These are phyloP conservation scores for Calcarius lapponicus DNA, from an alignment of 2,797 vertebrate species.

Conservation along the genomic window DNA sequence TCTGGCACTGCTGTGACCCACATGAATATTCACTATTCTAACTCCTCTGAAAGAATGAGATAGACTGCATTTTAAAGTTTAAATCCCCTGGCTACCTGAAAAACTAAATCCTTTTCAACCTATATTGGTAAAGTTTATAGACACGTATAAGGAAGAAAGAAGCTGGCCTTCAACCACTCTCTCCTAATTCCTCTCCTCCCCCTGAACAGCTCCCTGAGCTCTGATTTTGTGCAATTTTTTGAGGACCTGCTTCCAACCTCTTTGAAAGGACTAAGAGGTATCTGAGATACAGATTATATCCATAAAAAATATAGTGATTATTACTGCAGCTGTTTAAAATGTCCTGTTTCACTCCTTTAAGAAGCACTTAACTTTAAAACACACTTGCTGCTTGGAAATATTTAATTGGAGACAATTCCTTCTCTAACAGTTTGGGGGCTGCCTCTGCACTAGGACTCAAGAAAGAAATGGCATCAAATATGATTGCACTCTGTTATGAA, in stretches of 20 bases:
- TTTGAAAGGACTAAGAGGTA: neutral
- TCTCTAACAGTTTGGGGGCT: neutral
- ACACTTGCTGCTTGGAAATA: slow-evolving; percentile 7
- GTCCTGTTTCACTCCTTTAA: neutral
- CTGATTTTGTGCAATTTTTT: neutral
- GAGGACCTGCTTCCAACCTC: neutral
- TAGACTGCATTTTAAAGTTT: neutral
- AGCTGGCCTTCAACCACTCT: neutral
- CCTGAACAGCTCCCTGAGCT: neutral
- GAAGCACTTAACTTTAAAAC: neutral
- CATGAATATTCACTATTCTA: neutral
- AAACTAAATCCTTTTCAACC: neutral
- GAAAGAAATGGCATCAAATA: slow-evolving; percentile 28
- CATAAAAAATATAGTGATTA: neutral
- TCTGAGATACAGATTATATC: neutral
- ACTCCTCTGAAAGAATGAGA: neutral
- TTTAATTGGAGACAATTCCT: neutral
- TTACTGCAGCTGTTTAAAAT: neutral
- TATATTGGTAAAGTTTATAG: neutral
- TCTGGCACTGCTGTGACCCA: neutral
- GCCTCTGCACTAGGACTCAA: neutral
- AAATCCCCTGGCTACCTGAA: neutral
- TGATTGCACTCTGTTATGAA: neutral
- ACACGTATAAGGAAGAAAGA: neutral
- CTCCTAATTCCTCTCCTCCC: neutral